A percentile compares a stretch with the other conserved stretches of the same genome.
Evolutionary conservation across 2,113 vertebrate genomes (phyloP).

Genomic region (Monarcha castaneiventris): DNA sequence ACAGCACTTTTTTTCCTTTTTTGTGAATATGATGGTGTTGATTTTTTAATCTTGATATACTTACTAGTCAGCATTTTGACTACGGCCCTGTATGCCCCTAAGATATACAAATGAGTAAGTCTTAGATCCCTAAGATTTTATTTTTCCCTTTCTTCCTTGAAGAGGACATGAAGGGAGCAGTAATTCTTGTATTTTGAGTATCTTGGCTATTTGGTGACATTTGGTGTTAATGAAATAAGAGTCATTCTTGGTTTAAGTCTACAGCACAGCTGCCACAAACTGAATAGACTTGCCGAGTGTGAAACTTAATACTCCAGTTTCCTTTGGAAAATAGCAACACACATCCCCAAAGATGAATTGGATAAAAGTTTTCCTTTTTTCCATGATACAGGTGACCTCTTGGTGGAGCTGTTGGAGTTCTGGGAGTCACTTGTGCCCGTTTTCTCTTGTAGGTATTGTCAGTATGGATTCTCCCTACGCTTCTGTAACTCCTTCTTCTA

Average conservation of each 20-base stretch:
- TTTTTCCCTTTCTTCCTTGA: neutral
- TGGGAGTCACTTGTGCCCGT: neutral
- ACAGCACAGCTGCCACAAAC: neutral
- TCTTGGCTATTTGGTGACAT: too few relatives aligned
- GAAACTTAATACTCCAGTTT: neutral
- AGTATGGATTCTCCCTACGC: conserved; percentile 82
- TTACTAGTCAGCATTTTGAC: rapidly evolving
- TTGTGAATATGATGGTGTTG: too few relatives aligned
- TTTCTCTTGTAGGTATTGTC: conserved; percentile 79
- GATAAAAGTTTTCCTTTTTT: neutral
- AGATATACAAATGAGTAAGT: rapidly evolving
- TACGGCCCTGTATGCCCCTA: too few relatives aligned
- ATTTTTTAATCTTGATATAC: neutral
- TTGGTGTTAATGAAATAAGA: neutral
- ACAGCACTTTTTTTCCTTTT: rapidly evolving
- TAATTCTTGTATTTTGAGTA: neutral
- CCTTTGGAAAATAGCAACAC: neutral
- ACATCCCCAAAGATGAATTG: rapidly evolving
- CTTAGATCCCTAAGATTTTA: neutral
- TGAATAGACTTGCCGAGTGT: neutral
- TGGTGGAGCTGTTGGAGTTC: neutral
- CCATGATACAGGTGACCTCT: rapidly evolving
- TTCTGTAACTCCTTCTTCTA: conserved; percentile 79
- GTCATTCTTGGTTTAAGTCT: rapidly evolving
- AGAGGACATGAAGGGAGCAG: neutral